Base-by-base conservation (phyloP, 2,888 invertebrate genomes). In the Eucera pruinosa region DNA sequence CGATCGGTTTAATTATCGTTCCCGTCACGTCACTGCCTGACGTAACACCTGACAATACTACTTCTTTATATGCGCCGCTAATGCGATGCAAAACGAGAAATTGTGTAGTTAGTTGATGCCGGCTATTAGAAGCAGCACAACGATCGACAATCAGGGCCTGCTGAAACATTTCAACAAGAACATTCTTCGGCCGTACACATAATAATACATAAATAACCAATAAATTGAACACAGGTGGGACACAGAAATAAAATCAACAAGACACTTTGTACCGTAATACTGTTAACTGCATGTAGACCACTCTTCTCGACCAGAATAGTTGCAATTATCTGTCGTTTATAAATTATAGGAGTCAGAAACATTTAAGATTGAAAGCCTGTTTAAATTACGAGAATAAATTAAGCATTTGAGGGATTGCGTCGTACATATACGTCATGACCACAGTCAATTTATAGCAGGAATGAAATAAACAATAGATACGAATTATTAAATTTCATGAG, bases 21-120 rank as follows among this genome's bases (percentile, higher is more conserved):
- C 68, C 4, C 43, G 58, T 68, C 77, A 69, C 74, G 77, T 68
- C 23, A 9, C 5, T 7, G 60, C 15, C 68, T 74, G 77, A 68
- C 74, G 77, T 74, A 78, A 78, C 64, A 68, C 54, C 57, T 65
- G 77, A 78, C 72, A 48, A 55, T 68, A 60, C 55, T 39, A 15
- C 45, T 60, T 33, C 66, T 73, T 64, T 62, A 55, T 41, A 67
- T 62, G 50, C 74, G 33, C 68, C 68, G 73, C 60, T 64, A 74
- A 73, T 61, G 55, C 48, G 58, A 68, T 65, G 77, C 55, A 55
- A 67, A 77, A 64, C 52, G 41, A 9, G 57, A 30, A 67, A 70
- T 50, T n/a, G n/a, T n/a, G n/a, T n/a, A n/a, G n/a, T n/a, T n/a
- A 70, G 65, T 23, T 50, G 23, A 30, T 36, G 41, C 9, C 30